Conservation (phyloP, 2,888 invertebrate species). For the Lithosia quadra region DNA sequence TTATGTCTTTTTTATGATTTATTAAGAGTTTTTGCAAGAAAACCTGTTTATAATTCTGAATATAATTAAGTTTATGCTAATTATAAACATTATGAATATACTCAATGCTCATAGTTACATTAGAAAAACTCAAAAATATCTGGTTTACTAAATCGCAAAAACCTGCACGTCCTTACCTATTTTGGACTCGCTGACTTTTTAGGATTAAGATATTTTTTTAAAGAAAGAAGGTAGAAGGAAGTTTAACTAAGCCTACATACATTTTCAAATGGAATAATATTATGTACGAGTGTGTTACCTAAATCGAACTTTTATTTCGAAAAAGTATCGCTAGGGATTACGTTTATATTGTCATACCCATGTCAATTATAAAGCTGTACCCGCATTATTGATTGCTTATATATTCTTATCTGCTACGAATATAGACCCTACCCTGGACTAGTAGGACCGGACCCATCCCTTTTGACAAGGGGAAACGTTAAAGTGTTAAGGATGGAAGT, state of each 20-base stretch:
- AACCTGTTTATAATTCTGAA: not conserved
- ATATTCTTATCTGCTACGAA: slow-evolving; percentile 24
- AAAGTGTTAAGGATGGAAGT: slow-evolving; percentile 17
- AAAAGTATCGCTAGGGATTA: slow-evolving; percentile 30
- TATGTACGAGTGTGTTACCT: not conserved
- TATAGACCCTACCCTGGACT: slow-evolving; percentile 7
- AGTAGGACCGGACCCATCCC: slow-evolving; percentile 10
- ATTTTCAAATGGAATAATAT: not conserved
- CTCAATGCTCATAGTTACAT: too few relatives aligned
- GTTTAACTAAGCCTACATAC: too few relatives aligned
- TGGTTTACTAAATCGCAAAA: not conserved
- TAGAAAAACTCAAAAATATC: not conserved
- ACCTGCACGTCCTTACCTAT: too few relatives aligned
- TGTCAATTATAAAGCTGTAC: slow-evolving; percentile 40
- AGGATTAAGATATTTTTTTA: not conserved
- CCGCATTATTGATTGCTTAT: slow-evolving; percentile 46
- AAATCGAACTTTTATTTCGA: slow-evolving; percentile 23
- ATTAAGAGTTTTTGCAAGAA: not conserved
- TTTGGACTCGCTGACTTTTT: not conserved
- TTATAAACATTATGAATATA: too few relatives aligned
- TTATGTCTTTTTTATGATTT: not conserved
- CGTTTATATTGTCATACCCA: slow-evolving; percentile 45
- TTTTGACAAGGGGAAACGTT: slow-evolving; percentile 22
- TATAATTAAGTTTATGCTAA: too few relatives aligned
- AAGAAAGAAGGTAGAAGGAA: too few relatives aligned